phyloP scores from a whole-genome alignment of 2,113 vertebrate genomes.

The Cavia aperea region DNA sequence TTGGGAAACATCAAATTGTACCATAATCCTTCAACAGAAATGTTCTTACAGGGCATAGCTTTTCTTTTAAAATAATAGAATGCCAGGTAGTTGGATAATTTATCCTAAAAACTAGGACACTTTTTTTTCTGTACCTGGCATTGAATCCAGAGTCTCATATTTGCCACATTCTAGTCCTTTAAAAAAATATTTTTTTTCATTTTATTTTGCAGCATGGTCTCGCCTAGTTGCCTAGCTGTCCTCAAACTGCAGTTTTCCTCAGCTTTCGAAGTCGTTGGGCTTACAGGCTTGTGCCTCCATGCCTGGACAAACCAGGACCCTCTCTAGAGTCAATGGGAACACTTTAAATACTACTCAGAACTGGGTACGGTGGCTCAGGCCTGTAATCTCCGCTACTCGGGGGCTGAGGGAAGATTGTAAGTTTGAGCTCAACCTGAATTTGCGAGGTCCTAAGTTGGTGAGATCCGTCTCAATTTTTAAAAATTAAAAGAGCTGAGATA shows the following conservation, averaged over 20 bases:
- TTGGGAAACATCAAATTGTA: background rate
- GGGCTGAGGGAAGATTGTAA: background rate
- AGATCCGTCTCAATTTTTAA: background rate
- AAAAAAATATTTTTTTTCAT: background rate
- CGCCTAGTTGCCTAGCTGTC: background rate
- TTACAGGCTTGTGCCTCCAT: background rate
- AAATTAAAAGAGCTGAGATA: background rate
- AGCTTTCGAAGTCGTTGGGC: background rate
- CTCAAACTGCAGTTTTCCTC: background rate
- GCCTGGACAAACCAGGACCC: background rate
- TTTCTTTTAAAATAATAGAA: background rate
- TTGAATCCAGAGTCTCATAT: background rate
- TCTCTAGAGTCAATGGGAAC: background rate
- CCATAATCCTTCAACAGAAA: background rate
- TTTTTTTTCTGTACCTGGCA: background rate
- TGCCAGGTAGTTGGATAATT: background rate
- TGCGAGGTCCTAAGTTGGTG: background rate
- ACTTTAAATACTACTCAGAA: background rate
- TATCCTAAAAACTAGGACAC: background rate
- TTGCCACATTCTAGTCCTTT: background rate
- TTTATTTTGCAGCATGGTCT: background rate
- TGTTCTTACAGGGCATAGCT: background rate
- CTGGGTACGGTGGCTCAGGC: background rate
- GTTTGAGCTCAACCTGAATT: background rate
- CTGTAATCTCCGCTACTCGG: background rate